Percentiles rank a stretch among this genome's conserved stretches.
Evolutionary conservation across 2,113 vertebrate genomes (phyloP).

Genomic region (Gopherus evgoodei): DNA sequence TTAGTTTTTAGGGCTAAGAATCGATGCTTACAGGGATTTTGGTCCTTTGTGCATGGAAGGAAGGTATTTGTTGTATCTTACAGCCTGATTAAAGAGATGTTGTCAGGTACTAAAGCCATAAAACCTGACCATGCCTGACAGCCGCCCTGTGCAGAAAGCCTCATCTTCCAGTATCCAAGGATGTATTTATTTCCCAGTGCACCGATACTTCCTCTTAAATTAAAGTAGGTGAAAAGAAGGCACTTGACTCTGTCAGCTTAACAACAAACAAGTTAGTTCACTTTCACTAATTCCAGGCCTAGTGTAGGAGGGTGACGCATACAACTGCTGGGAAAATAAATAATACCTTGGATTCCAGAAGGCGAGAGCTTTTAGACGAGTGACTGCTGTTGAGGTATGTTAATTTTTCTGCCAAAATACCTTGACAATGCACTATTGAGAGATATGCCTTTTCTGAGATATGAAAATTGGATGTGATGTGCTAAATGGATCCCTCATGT

Average conservation of each 20-base stretch:
- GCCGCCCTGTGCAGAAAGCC: background rate
- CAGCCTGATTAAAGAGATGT: background rate
- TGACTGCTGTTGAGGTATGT: constrained; percentile 8
- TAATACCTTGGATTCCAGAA: constrained; percentile 10
- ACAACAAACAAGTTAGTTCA: background rate
- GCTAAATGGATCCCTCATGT: background rate
- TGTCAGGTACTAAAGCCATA: background rate
- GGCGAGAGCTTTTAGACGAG: constrained; percentile 30
- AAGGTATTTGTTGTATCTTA: background rate
- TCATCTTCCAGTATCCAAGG: background rate
- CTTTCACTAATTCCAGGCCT: background rate
- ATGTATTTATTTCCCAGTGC: background rate
- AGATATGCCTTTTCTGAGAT: background rate
- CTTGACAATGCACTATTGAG: background rate
- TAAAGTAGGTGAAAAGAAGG: background rate
- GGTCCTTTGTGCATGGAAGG: background rate
- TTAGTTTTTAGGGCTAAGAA: background rate
- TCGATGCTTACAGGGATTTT: background rate
- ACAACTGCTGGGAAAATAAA: background rate
- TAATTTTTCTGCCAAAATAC: constrained; percentile 19
- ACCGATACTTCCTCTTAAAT: background rate
- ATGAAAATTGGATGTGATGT: constrained; percentile 17
- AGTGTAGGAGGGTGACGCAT: rapidly evolving
- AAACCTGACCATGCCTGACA: background rate
- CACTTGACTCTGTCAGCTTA: background rate